These are phyloP conservation scores for Passer montanus DNA, from an alignment of 2,113 vertebrate genomes.

Conservation along the genomic window DNA sequence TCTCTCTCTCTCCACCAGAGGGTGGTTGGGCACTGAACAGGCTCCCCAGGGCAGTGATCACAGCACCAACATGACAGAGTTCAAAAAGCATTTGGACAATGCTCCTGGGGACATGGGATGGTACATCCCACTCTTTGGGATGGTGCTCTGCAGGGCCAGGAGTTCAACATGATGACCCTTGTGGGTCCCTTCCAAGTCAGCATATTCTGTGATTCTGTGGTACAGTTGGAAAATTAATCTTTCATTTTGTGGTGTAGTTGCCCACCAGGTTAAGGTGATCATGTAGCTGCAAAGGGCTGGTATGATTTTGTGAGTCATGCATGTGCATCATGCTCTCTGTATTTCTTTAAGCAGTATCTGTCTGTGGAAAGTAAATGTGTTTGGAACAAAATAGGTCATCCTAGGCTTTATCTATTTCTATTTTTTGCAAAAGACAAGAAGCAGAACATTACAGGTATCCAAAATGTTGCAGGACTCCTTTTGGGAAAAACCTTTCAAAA, in stretches of 20 bases:
- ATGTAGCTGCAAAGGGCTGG: not conserved
- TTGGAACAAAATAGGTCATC: not conserved
- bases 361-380: not conserved
- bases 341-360: not conserved
- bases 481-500: not conserved
- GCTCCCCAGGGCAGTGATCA: not conserved
- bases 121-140: not conserved
- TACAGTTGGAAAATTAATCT: not conserved
- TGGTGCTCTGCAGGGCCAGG: not conserved
- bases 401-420: not conserved
- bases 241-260: not conserved
- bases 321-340: not conserved
- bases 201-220: not conserved
- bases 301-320: not conserved
- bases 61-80: not conserved
- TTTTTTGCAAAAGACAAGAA: not conserved
- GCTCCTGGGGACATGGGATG: accelerated
- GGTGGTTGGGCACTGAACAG: not conserved
- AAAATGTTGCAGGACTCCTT: not conserved
- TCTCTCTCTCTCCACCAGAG: not conserved
- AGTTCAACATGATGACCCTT: not conserved
- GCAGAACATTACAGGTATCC: not conserved
- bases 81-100: not conserved
- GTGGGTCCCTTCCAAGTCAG: not conserved
- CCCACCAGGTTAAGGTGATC: not conserved